Conservation (phyloP, 2,797 vertebrate genomes). For the Spinus pinus region DNA sequence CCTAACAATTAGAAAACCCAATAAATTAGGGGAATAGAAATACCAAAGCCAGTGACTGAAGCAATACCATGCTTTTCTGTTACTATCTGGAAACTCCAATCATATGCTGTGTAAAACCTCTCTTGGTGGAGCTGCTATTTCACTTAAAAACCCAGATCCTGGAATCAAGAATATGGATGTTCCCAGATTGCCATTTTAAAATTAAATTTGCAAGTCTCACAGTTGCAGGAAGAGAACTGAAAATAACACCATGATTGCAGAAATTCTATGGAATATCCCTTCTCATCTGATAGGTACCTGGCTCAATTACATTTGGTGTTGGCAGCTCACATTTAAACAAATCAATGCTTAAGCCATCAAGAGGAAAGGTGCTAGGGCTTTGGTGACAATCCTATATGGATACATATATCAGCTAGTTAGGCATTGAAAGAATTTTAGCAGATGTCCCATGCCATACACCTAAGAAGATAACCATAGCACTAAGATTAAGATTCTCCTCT, state of each 20-base stretch:
- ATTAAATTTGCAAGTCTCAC: not conserved
- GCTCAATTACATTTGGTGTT: not conserved
- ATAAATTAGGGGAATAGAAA: not conserved
- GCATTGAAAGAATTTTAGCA: not conserved
- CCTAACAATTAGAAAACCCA: not conserved
- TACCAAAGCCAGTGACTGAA: not conserved
- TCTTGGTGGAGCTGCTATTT: not conserved
- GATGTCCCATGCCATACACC: not conserved
- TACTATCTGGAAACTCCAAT: not conserved
- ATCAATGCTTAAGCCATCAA: not conserved
- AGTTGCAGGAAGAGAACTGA: not conserved
- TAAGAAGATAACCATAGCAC: not conserved
- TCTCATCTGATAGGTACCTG: not conserved
- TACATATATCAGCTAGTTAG: not conserved
- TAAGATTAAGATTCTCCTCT: not conserved
- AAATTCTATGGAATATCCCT: not conserved
- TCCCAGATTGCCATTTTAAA: not conserved
- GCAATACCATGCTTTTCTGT: not conserved
- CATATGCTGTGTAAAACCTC: not conserved
- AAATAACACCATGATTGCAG: not conserved
- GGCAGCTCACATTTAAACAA: not conserved
- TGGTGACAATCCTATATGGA: not conserved
- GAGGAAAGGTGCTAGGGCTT: not conserved
- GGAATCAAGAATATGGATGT: not conserved
- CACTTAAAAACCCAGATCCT: not conserved